Percentiles rank a stretch among this genome's conserved stretches.
phyloP scores from a whole-genome alignment of 2,888 invertebrate species.

The Cheilosia pagana region DNA sequence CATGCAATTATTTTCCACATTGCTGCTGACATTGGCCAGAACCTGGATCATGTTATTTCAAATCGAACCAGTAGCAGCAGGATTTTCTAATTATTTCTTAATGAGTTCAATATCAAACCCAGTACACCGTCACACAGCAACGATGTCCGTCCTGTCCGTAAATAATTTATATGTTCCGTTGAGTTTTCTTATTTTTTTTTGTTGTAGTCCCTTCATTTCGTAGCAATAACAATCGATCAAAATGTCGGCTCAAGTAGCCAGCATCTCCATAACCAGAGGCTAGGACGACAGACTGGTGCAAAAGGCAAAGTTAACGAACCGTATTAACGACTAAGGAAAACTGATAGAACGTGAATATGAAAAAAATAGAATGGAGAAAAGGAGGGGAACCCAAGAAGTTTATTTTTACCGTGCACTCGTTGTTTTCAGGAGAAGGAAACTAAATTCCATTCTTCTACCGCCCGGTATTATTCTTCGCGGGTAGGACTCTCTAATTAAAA shows the following conservation, averaged over 20 bases:
- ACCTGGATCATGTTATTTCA: constrained; percentile 44
- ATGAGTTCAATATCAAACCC: constrained; percentile 72
- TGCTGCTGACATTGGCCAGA: constrained; percentile 48
- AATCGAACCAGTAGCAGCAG: constrained; percentile 53
- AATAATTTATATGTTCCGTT: constrained; percentile 71
- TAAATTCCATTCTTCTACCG: constrained; percentile 72
- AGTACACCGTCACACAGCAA: constrained; percentile 54
- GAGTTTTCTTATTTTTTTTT: constrained; percentile 11
- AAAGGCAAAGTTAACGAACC: constrained; percentile 74
- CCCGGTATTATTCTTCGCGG: constrained; percentile 66
- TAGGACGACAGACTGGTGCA: constrained; percentile 53
- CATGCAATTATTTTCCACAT: constrained; percentile 44
- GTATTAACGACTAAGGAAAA: constrained; percentile 71
- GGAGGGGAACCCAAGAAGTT: constrained; percentile 65
- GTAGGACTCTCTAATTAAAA: constrained; percentile 71
- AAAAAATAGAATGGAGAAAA: constrained; percentile 23
- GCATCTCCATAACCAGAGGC: constrained; percentile 65
- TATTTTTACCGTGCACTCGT: constrained; percentile 68
- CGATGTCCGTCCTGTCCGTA: constrained; percentile 55
- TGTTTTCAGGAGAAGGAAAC: constrained; percentile 64
- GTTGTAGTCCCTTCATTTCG: constrained; percentile 24
- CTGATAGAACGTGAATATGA: constrained; percentile 72
- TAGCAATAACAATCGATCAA: constrained; percentile 75
- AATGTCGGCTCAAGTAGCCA: constrained; percentile 75
- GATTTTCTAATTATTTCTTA: constrained; percentile 75